phyloP scores from a whole-genome alignment of 30 jellyfish, hydroid and myxozoan genomes.

The Catostylus mosaicus region DNA sequence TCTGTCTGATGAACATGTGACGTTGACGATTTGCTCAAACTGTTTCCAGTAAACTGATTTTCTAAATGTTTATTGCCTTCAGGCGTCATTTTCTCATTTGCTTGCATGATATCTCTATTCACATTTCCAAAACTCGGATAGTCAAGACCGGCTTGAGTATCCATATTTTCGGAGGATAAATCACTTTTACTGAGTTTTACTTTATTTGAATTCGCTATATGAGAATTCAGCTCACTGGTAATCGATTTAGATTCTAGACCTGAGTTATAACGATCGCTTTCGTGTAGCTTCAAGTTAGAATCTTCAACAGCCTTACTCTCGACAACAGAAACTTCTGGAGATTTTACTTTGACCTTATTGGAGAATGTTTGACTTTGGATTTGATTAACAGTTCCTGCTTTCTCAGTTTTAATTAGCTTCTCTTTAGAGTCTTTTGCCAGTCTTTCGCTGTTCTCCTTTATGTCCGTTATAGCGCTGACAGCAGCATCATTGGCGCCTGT shows the following conservation, averaged over 20 bases:
- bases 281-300: neutral
- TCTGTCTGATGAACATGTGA: neutral
- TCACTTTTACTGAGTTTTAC: neutral
- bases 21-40: neutral
- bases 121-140: neutral
- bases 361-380: neutral
- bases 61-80: neutral
- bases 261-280: neutral
- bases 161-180: neutral
- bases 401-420: neutral
- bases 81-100: neutral
- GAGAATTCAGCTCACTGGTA: neutral
- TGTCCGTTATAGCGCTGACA: neutral
- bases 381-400: neutral
- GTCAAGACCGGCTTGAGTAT: neutral
- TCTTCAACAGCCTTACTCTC: neutral
- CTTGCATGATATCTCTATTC: neutral
- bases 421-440: neutral
- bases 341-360: neutral
- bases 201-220: neutral
- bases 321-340: neutral
- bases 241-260: neutral
- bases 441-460: neutral
- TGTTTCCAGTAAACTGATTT: neutral
- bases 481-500: neutral